phyloP scores from a whole-genome alignment of 1,140 invertebrate species.

The Prorops nasuta region DNA sequence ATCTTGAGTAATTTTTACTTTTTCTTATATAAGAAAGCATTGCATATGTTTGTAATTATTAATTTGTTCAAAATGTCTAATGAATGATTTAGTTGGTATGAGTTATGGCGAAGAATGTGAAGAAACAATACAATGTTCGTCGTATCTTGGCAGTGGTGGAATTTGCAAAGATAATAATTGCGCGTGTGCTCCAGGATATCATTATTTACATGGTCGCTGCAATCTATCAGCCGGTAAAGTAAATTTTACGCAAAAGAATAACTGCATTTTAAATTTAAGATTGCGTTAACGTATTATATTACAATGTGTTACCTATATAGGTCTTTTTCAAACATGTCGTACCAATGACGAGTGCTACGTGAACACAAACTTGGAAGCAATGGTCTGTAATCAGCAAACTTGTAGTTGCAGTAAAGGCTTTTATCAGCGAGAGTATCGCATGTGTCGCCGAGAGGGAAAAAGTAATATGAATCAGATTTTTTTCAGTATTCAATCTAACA shows the following conservation, averaged over 20 bases:
- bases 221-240: conserved; percentile 23
- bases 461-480: conserved; percentile 24
- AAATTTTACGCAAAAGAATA: not conserved
- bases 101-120: conserved; percentile 21
- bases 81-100: conserved; percentile 19
- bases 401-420: conserved; percentile 36
- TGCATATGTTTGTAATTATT: not conserved
- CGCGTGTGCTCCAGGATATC: conserved; percentile 25
- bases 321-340: conserved; percentile 4
- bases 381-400: conserved; percentile 19
- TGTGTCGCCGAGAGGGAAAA: conserved; percentile 31
- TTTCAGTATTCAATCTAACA: conserved; percentile 2
- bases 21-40: not conserved
- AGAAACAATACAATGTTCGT: conserved; percentile 33
- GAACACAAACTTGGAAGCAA: conserved; percentile 24
- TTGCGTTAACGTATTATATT: no score
- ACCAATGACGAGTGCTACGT: conserved; percentile 33
- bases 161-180: conserved; percentile 22
- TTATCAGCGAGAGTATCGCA: conserved; percentile 40
- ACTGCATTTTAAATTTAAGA: not conserved
- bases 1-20: not conserved
- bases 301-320: not conserved
- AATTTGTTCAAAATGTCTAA: not conserved
- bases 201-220: conserved; percentile 34
- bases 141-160: conserved; percentile 23